Conservation (phyloP, 2,797 vertebrate genomes). For the Cossypha niveicapilla region DNA sequence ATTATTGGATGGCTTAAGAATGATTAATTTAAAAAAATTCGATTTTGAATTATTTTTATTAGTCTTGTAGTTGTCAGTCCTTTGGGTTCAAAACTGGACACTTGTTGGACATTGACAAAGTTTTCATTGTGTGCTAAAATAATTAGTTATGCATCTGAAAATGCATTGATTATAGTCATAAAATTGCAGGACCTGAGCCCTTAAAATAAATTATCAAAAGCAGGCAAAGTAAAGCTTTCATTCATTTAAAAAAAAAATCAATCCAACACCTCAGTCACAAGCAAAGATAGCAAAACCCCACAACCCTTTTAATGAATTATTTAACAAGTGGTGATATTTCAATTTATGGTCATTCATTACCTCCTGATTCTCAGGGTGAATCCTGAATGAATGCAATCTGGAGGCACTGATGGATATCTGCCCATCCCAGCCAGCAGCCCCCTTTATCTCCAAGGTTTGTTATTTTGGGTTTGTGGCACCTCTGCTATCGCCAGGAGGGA, state of each 20-base stretch:
- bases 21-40: rapidly evolving
- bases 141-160: background rate
- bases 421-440: background rate
- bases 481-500: background rate
- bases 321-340: background rate
- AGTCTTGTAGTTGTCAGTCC: background rate
- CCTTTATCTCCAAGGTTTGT: background rate
- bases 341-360: background rate
- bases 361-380: background rate
- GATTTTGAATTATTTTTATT: background rate
- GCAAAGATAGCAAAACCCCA: background rate
- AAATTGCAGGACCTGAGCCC: background rate
- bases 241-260: too few relatives aligned
- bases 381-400: rapidly evolving
- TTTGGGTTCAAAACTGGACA: background rate
- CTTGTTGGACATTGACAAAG: rapidly evolving
- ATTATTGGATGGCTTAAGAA: background rate
- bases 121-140: background rate
- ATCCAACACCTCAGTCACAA: rapidly evolving
- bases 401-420: background rate
- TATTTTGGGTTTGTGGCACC: background rate
- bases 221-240: background rate
- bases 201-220: background rate
- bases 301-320: background rate
- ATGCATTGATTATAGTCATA: background rate